Conservation (phyloP, 2,888 invertebrate genomes). For the Dryococelus australis region DNA sequence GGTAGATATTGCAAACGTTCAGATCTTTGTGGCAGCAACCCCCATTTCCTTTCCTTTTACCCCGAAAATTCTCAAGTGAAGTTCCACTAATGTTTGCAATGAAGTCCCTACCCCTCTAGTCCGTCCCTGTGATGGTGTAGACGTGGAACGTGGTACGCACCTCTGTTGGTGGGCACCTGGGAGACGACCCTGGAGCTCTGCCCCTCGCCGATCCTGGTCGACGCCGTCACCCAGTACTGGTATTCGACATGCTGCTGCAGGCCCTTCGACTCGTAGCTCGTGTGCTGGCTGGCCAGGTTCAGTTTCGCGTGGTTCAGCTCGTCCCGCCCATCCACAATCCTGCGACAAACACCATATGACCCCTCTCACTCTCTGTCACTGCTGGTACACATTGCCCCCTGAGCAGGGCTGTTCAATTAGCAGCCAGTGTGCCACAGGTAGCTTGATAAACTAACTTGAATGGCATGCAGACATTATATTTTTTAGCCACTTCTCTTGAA, state of each 20-base stretch:
- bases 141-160: conserved; percentile 51
- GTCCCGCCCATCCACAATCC: conserved; percentile 71
- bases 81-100: too few relatives aligned
- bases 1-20: too few relatives aligned
- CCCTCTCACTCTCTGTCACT: neutral
- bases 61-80: too few relatives aligned
- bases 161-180: conserved; percentile 70
- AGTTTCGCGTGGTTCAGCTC: conserved; percentile 74
- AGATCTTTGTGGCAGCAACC: too few relatives aligned
- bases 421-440: too few relatives aligned
- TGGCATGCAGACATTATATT: too few relatives aligned
- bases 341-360: conserved; percentile 45
- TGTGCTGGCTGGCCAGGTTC: conserved; percentile 69
- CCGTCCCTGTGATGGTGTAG: too few relatives aligned
- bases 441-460: too few relatives aligned
- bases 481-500: too few relatives aligned
- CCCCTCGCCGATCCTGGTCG: conserved; percentile 79
- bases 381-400: neutral
- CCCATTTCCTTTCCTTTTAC: too few relatives aligned
- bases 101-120: too few relatives aligned
- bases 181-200: conserved; percentile 73
- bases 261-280: conserved; percentile 71
- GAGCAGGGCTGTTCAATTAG: neutral
- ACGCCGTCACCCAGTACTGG: conserved; percentile 81
- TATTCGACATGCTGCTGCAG: conserved; percentile 75